These are phyloP conservation scores for Serinus canaria DNA, from an alignment of 2,113 vertebrate species.

Conservation along the genomic window DNA sequence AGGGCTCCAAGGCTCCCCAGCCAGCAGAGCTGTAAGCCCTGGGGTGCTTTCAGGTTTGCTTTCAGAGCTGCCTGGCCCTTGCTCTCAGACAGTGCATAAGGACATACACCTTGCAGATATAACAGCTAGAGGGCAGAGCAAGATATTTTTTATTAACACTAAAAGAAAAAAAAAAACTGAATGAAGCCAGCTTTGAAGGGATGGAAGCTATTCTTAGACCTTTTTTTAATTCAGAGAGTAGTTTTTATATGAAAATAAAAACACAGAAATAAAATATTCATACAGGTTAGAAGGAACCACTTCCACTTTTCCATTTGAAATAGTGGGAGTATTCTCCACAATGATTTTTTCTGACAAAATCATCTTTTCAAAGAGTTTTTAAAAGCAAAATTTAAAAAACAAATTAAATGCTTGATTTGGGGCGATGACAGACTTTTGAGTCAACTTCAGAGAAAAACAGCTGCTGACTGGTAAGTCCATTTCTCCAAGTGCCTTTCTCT, in stretches of 20 bases:
- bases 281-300: neutral
- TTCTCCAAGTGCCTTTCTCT: neutral
- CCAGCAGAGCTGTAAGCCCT: neutral
- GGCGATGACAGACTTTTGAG: neutral
- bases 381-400: neutral
- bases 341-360: neutral
- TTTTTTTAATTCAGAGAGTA: neutral
- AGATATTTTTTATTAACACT: neutral
- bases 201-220: neutral
- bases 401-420: neutral
- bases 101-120: neutral
- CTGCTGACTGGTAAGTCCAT: neutral
- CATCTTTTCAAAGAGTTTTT: neutral
- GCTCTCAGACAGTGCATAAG: neutral
- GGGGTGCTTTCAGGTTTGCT: neutral
- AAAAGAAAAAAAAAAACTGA: neutral
- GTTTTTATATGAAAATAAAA: neutral
- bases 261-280: neutral
- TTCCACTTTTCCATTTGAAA: neutral
- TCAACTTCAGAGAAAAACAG: neutral
- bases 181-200: neutral
- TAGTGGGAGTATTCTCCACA: accelerated
- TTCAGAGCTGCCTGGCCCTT: neutral
- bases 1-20: neutral
- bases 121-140: neutral